phyloP scores from a whole-genome alignment of 2,113 vertebrate genomes.

The Pterophyllum scalare region DNA sequence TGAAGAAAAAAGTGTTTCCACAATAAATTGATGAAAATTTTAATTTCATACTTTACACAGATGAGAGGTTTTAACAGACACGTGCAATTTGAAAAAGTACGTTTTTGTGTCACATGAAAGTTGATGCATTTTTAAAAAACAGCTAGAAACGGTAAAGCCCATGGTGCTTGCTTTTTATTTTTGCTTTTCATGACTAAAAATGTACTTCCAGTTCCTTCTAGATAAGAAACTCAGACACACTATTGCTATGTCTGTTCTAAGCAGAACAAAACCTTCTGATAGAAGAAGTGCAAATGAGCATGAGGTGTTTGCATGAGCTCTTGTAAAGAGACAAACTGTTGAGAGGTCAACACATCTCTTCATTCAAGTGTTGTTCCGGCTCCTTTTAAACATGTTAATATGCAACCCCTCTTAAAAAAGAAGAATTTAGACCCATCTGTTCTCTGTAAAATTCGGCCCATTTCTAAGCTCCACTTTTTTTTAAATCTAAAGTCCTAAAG shows the following conservation, averaged over 20 bases:
- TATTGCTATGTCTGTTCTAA: not conserved
- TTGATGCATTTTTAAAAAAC: not conserved
- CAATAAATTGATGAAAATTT: not conserved
- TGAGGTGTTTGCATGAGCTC: not conserved
- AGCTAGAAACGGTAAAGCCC: not conserved
- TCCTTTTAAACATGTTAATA: no score
- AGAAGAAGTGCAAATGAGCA: not conserved
- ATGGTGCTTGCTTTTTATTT: not conserved
- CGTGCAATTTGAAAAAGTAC: not conserved
- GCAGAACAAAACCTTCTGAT: not conserved
- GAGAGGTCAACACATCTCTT: no score
- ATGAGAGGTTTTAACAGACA: not conserved
- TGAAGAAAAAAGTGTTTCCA: conserved; percentile 2
- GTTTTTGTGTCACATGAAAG: not conserved
- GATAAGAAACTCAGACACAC: not conserved
- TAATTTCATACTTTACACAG: conserved; percentile 1
- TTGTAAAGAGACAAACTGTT: not conserved
- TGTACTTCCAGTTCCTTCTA: not conserved
- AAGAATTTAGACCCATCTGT: no score
- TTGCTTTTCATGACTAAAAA: not conserved
- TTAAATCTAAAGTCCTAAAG: no score
- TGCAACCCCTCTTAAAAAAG: no score
- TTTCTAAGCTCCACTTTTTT: no score
- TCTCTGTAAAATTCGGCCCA: no score
- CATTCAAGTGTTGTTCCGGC: no score